Base-by-base conservation (phyloP, 1,140 invertebrate genomes). In the Listronotus oregonensis region DNA sequence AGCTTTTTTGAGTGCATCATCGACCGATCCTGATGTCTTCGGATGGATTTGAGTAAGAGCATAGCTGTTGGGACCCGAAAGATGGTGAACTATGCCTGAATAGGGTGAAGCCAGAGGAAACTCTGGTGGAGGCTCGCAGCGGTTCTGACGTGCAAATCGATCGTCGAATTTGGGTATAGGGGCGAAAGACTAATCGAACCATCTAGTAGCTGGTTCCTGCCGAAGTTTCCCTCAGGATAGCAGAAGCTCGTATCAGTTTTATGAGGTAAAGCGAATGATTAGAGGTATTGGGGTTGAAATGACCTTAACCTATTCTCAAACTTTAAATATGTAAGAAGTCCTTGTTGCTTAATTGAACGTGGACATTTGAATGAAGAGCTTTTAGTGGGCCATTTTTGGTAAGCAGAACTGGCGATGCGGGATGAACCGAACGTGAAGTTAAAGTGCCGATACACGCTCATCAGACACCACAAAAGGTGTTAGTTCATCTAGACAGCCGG, bases 181-280 rank as follows among this genome's bases (percentile, higher is more conserved):
- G 90, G 89, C 89, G 90, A 92, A 93, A 93, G 90, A 92, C 90
- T 89, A 92, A 92, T 93, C 89, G 90, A 92, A 92, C 73, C 68
- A 87, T 91, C 89, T 92, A 90, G 88, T 91, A 91, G 90, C 88
- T 91, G 89, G n/a, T n/a, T n/a, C n/a, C n/a, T n/a, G n/a, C n/a
- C 86, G 89, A 93, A 92, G 89, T 92, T 93, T 92, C 89, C 88
- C 89, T 89, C 88, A 92, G 90, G 90, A 92, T 88, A 88, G 86
- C 85, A 85, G 84, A 84, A 80, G 81, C 82, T 82, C 81, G 80
- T 74, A 72, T 71, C 69, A 60, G n/a, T n/a, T n/a, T n/a, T 90
- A 90, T 89, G 91, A 89, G 87, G 85, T 91, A 90, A 89, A 88
- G 90, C 90, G 90, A 92, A 88, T 90, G 87, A n/a, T n/a, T n/a